Evolutionary conservation across 2,797 vertebrate genomes (phyloP), one percentile per base, ranked within the genome.

Genomic region (Rhynchotus rufescens): DNA sequence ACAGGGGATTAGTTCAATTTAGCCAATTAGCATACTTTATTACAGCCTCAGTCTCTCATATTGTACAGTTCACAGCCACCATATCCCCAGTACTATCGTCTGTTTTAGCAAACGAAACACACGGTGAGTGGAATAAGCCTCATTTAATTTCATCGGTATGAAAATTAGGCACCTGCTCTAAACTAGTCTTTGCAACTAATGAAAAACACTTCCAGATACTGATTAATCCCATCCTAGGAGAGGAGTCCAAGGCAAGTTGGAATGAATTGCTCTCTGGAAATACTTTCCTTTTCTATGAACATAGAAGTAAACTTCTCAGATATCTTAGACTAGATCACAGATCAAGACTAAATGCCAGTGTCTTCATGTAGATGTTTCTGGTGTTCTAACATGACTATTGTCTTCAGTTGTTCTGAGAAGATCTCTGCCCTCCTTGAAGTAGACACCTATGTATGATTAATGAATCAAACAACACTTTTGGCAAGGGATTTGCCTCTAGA

Each of bases 241-340:
- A 1, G 14, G 26, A 65, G 2, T 30, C 22, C 14, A 23, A 65
- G 26, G 59, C 11, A 75, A 54, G 44, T 13, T 5, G 19, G 21
- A 2, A 3, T 22, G 44, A 64, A 47, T 25, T 19, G 4, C 11
- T n/a, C 12, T 68, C 36, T 11, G 12, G 8, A 59, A 28, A 6
- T 7, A 28, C 7, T 47, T 15, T 26, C 15, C 22, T 44, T 54
- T 66, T 28, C 2, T 40, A 32, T 36, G 21, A 45, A n/a, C 0
- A 0, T 5, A 57, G 14, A 57, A 57, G 9, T 52, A 56, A 73
- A n/a, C 2, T 34, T 40, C 9, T 26, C 2, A 2, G 14, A 14
- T 68, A 3, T 38, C 32, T n/a, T 52, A 34, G 47, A 47, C 2
- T 12, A 67, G 14, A 28, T 62, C 38, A 36, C 25, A 30, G 16